These are phyloP conservation scores for Seriola rivoliana DNA, from an alignment of 2,113 vertebrate genomes.

Conservation along the genomic window DNA sequence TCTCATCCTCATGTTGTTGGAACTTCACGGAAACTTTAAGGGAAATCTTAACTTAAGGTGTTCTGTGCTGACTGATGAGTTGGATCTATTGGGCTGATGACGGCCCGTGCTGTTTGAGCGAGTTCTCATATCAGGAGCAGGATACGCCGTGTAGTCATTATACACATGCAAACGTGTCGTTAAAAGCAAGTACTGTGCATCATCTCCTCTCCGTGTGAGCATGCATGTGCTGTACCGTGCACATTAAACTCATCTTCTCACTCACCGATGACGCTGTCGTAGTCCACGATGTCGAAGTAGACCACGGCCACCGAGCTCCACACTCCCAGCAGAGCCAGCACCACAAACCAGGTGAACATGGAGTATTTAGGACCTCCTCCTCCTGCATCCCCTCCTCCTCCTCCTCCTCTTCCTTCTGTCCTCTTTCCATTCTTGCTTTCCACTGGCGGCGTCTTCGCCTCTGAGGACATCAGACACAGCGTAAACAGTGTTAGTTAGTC, in stretches of 20 bases:
- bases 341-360: constrained; percentile 95
- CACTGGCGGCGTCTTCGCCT: constrained; percentile 64
- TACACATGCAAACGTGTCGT: no score
- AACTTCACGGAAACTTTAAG: no score
- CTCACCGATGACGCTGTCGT: constrained; percentile 94
- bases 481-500: not conserved
- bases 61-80: no score
- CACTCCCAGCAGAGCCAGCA: constrained; percentile 93
- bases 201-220: no score
- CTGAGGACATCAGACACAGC: constrained; percentile 57
- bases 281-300: constrained; percentile 97
- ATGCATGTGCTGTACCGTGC: no score
- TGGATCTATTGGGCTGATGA: no score
- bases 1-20: no score
- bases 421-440: constrained; percentile 90
- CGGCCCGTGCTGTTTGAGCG: no score
- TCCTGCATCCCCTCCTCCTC: constrained; percentile 11
- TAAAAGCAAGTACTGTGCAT: no score
- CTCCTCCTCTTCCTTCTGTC: constrained; percentile 58
- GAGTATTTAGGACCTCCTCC: constrained; percentile 78
- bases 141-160: no score
- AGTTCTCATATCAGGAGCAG: no score
- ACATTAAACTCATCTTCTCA: not conserved
- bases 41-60: no score
- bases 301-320: constrained; percentile 97